These are phyloP conservation scores for Zygothrica quintamaculata DNA, from an alignment of 2,888 invertebrate genomes.

Conservation along the genomic window DNA sequence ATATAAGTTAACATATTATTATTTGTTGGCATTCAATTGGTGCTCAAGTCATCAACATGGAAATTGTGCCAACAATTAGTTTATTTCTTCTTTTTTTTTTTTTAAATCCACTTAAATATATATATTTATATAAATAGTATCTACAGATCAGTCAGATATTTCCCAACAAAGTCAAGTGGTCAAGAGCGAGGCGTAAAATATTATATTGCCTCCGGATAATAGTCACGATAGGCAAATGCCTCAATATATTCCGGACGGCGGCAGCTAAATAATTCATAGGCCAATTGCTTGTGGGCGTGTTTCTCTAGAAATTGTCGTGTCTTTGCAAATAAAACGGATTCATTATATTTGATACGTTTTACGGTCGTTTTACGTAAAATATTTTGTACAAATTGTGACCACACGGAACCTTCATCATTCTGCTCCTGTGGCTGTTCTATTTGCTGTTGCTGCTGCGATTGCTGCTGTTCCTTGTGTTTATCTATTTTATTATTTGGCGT, in stretches of 20 bases:
- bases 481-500: too few relatives aligned
- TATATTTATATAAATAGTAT: conserved; percentile 45
- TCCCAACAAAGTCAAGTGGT: conserved; percentile 20
- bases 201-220: conserved; percentile 72
- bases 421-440: conserved; percentile 12
- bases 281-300: conserved; percentile 87
- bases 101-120: conserved; percentile 16
- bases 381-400: conserved; percentile 87
- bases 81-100: not conserved
- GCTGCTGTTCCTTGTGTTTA: too few relatives aligned
- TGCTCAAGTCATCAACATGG: not conserved
- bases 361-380: conserved; percentile 85
- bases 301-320: conserved; percentile 87
- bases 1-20: conserved; percentile 19
- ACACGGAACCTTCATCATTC: conserved; percentile 78
- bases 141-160: conserved; percentile 67
- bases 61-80: too few relatives aligned
- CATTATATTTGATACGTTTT: conserved; percentile 87
- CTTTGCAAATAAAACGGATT: conserved; percentile 89
- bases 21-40: conserved; percentile 6
- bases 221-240: conserved; percentile 80
- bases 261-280: conserved; percentile 90
- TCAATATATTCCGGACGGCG: conserved; percentile 87
- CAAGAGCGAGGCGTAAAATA: not conserved
- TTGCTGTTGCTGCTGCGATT: conserved; percentile 2